Base-by-base conservation (phyloP, 2,888 invertebrate genomes). In the Heliconius charithonia region DNA sequence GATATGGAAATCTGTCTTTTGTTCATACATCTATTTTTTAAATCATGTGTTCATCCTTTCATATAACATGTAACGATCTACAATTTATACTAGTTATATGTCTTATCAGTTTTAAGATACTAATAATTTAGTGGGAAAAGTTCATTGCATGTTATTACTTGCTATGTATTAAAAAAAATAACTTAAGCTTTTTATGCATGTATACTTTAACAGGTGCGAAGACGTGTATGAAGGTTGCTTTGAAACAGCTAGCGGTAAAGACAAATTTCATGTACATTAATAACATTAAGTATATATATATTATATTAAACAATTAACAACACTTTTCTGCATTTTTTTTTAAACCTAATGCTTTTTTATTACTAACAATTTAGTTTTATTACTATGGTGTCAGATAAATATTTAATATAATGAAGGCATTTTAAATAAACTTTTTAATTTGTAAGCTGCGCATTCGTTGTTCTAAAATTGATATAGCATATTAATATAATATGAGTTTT, bases 201-300 rank as follows among this genome's bases (percentile, higher is more conserved):
- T 80, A 45, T 79, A 82, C 62, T 84, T 82, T 82, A 82, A 83
- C 84, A 85, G 85, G 82, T 82, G 75, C 81, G 82, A 75, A 79
- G 75, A 76, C 77, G 79, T 45, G 77, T 73, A 13, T 80, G 82
- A 76, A 81, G 66, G 78, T 65, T 65, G 81, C 32, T 25, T 67
- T 16, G 69, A 45, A 25, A 32, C 75, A 59, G 59, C 25, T 69
- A 62, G 76, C 69, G 3, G 19, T 1, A 37, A 69, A 25, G 16
- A 69, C 51, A 37, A 76, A 76, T n/a, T 75, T 45, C 19, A 63
- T 63, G 45, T 6, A 27, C 19, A 51, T 51, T 51, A 51, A 74
- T 74, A 62, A 63, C 62, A 74, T 25, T 74, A 72, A 72, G 29
- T 73, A 71, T 32, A 16, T 56, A 16, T 56, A 72, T 32, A 56